A percentile compares a stretch with the other conserved stretches of the same genome.
Conservation (phyloP, 2,797 vertebrate species). For the Limosa lapponica region DNA sequence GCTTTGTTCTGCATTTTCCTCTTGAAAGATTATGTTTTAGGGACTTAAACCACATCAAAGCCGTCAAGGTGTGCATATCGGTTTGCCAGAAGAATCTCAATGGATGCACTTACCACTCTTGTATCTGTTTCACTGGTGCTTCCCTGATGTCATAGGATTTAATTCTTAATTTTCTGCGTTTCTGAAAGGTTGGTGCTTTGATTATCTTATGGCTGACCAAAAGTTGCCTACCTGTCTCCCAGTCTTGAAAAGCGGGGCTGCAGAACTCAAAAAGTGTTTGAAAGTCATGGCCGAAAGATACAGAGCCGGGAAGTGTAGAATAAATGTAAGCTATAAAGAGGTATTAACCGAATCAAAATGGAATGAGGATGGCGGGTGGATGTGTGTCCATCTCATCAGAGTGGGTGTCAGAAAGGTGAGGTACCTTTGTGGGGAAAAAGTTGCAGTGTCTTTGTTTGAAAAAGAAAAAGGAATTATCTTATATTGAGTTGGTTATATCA, state of each 20-base stretch:
- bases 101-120: not conserved
- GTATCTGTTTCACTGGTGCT: not conserved
- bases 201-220: not conserved
- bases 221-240: not conserved
- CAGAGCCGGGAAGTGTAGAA: not conserved
- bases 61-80: not conserved
- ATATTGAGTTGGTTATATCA: not conserved
- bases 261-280: not conserved
- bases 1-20: not conserved
- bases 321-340: not conserved
- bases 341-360: not conserved
- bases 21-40: not conserved
- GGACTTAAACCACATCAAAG: not conserved
- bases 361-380: too few species aligned
- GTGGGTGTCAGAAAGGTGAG: not conserved
- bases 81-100: not conserved
- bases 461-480: not conserved
- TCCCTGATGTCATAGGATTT: not conserved
- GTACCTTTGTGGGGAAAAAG: not conserved
- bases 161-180: not conserved
- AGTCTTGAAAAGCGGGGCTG: not conserved
- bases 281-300: not conserved
- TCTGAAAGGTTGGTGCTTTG: not conserved
- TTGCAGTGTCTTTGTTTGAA: not conserved
- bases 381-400: accelerated